Conservation (phyloP, 2,888 invertebrate genomes). For the Pantelozetes paolii region DNA sequence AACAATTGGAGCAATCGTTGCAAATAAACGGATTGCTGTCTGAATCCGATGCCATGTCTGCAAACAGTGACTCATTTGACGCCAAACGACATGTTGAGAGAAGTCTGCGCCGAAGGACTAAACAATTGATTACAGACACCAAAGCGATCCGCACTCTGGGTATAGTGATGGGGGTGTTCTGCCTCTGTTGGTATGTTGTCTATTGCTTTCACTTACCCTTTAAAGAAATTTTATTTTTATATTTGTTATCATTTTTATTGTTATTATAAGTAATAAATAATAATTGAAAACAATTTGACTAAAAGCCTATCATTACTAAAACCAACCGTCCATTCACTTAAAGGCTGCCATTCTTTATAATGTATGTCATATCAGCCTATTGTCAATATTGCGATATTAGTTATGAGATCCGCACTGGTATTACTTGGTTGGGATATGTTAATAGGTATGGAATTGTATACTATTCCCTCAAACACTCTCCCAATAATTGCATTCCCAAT, state of each 20-base stretch:
- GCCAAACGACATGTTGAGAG: conserved; percentile 51
- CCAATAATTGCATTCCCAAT: no score
- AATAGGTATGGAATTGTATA: conserved; percentile 38
- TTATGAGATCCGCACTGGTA: conserved; percentile 61
- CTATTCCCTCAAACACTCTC: no score
- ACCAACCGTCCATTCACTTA: background rate
- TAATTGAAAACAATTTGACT: background rate
- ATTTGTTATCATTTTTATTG: background rate
- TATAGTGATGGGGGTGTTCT: conserved; percentile 94
- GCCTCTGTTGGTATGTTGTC: conserved; percentile 72
- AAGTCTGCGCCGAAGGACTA: conserved; percentile 82
- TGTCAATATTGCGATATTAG: conserved; percentile 76
- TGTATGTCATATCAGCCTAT: conserved; percentile 84
- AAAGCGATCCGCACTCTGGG: conserved; percentile 94
- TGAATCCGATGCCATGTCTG: conserved; percentile 32
- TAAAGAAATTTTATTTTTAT: background rate
- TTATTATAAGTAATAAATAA: no score
- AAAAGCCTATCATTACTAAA: background rate
- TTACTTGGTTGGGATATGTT: conserved; percentile 49
- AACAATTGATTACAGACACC: conserved; percentile 87
- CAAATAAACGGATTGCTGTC: conserved; percentile 45
- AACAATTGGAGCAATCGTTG: conserved; percentile 49
- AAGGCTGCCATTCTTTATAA: conserved; percentile 82
- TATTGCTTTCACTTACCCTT: background rate
- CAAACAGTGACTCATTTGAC: conserved; percentile 35